Base-by-base conservation (phyloP, 2,797 vertebrate genomes). In the Okamejei kenojei region DNA sequence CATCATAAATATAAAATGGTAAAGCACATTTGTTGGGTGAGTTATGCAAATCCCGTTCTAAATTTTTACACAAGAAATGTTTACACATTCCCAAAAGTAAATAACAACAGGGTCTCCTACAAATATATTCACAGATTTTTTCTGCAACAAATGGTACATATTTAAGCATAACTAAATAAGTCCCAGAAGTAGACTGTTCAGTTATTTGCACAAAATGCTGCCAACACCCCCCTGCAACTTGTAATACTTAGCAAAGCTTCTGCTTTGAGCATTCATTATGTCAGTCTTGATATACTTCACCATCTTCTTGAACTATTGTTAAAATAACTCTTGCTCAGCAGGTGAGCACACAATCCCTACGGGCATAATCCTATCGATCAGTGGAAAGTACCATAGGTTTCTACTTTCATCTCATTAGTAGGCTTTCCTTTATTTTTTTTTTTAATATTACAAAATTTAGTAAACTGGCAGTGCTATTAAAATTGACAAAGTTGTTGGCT, bases 241-340 rank as follows among this genome's bases (percentile, higher is more conserved):
- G 65, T 21, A 32, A 35, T 88, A 65, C 77, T 68, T 68, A 65
- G 84, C 61, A 68, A 17, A 21, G 84, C 84, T 68, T 68, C 63
- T 68, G 32, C n/a, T 8, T 23, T 68, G 84, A 65, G 32, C 84
- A 88, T 88, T 88, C 84, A 88, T 88, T 68, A 63, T 68, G 84
- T 88, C 84, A 88, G n/a, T 68, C 61, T n/a, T 88, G n/a, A 88
- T 68, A 65, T 68, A 68, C n/a, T 68, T 88, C 84, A 88, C 38
- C n/a, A 88, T 68, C 63, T 17, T 65, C 61, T 68, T 21, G 61
- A 88, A 35, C n/a, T 35, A 88, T 68, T 65, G 84, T 65, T 88
- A 10, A 19, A 88, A 88, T 68, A 68, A 88, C n/a, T 88, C 17
- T 8, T 35, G 63, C 61, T 68, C 61, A 88, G 63, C n/a, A 88